These are phyloP conservation scores for Gobionotothen gibberifrons DNA, from an alignment of 2,797 vertebrate genomes.

Conservation along the genomic window DNA sequence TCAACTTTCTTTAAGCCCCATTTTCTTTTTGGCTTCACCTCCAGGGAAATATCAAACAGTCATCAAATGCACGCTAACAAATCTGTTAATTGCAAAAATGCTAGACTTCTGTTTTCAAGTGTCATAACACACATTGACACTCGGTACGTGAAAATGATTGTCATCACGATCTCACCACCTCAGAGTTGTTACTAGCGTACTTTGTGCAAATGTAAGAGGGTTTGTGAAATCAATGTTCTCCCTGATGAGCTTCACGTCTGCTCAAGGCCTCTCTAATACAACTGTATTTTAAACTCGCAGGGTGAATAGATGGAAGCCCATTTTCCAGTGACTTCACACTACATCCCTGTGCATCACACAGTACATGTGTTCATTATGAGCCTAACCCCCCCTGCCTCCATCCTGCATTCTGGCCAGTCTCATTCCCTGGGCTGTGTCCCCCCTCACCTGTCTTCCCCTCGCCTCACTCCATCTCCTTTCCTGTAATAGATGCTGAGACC, in stretches of 20 bases:
- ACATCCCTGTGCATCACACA: slow-evolving; percentile 9
- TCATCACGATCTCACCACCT: slow-evolving; percentile 4
- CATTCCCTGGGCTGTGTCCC: slow-evolving; percentile 30
- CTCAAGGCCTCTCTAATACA: slow-evolving; percentile 16
- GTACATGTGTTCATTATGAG: slow-evolving; percentile 38
- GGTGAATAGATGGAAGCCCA: slow-evolving; percentile 16
- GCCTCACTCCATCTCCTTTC: slow-evolving; percentile 57
- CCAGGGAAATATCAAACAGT: slow-evolving; percentile 28
- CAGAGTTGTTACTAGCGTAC: slow-evolving; percentile 19
- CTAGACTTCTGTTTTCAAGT: background rate
- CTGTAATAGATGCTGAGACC: slow-evolving; percentile 72
- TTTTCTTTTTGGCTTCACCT: slow-evolving; percentile 5
- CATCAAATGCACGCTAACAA: slow-evolving; percentile 22
- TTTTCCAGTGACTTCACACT: slow-evolving; percentile 18
- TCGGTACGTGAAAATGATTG: slow-evolving; percentile 12
- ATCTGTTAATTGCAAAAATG: slow-evolving; percentile 20
- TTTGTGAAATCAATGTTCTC: slow-evolving; percentile 44
- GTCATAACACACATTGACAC: slow-evolving; percentile 3
- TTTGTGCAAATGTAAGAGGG: slow-evolving; percentile 16
- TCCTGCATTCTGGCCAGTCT: slow-evolving; percentile 26
- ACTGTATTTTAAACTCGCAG: background rate
- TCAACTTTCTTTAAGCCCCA: slow-evolving; percentile 20
- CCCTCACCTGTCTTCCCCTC: slow-evolving; percentile 46
- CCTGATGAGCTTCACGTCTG: slow-evolving; percentile 31
- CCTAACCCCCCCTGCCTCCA: slow-evolving; percentile 9